phyloP scores from a whole-genome alignment of 1,140 invertebrate genomes.

The Eueides isabella region DNA sequence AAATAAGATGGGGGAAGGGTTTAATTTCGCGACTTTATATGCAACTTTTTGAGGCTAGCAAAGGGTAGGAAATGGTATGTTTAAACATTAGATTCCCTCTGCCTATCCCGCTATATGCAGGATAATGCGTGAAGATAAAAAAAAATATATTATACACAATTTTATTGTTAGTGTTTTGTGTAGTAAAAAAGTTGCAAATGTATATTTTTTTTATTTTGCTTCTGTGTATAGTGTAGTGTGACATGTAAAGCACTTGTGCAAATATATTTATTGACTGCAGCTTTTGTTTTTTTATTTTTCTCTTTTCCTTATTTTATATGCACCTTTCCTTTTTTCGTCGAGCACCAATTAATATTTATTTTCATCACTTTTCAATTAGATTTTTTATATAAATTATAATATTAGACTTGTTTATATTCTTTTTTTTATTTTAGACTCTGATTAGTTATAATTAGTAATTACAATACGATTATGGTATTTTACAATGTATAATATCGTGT shows the following conservation, averaged over 20 bases:
- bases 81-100: no score
- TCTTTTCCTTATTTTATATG: constrained; percentile 40
- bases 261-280: constrained; percentile 70
- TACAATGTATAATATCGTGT: no score
- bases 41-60: no score
- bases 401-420: no score
- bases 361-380: no score
- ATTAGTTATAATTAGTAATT: no score
- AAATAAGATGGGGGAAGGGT: no score
- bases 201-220: constrained; percentile 15
- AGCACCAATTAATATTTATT: neutral
- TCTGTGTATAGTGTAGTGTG: constrained; percentile 26
- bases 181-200: neutral
- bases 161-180: neutral
- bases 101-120: neutral
- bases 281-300: constrained; percentile 60
- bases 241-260: constrained; percentile 39
- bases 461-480: no score
- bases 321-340: constrained; percentile 15
- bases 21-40: no score
- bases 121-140: neutral
- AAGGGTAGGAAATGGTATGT: no score
- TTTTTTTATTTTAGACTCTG: no score
- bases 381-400: no score
- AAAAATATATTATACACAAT: neutral